phyloP scores from a whole-genome alignment of 2,888 invertebrate species.

The Andrena bucephala region DNA sequence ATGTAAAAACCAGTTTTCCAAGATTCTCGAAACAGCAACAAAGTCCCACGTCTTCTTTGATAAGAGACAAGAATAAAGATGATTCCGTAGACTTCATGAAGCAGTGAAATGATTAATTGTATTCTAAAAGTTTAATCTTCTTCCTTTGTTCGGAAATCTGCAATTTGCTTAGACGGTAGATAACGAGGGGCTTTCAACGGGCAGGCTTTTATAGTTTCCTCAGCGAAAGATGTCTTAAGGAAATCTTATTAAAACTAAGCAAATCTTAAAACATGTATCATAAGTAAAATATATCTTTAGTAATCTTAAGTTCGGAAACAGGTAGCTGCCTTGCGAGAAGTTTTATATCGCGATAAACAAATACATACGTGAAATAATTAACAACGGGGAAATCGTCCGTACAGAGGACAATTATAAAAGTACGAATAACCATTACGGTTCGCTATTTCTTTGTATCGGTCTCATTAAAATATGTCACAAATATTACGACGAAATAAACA shows the following conservation, averaged over 20 bases:
- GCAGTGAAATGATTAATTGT: too few species aligned
- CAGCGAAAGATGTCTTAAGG: not conserved
- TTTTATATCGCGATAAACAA: not conserved
- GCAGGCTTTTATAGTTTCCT: not conserved
- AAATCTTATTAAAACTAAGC: too few species aligned
- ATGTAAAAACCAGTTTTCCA: too few species aligned
- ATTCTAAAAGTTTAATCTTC: too few species aligned
- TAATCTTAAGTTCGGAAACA: not conserved
- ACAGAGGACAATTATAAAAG: too few species aligned
- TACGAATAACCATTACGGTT: not conserved
- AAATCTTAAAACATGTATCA: too few species aligned
- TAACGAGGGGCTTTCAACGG: not conserved
- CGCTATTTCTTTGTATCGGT: too few species aligned
- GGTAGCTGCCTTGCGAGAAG: not conserved
- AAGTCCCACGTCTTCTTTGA: too few species aligned
- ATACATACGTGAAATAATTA: not conserved
- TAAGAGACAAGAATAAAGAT: too few species aligned
- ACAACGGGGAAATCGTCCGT: not conserved
- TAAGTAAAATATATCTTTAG: too few species aligned
- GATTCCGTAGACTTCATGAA: too few species aligned
- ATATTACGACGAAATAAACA: conserved; percentile 32
- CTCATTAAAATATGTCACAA: conserved; percentile 44
- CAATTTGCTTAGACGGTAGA: not conserved
- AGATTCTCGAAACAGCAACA: too few species aligned
- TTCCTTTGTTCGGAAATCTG: not conserved